Evolutionary conservation across 2,113 vertebrate species (phyloP).

Genomic region (Terrapene triunguis): DNA sequence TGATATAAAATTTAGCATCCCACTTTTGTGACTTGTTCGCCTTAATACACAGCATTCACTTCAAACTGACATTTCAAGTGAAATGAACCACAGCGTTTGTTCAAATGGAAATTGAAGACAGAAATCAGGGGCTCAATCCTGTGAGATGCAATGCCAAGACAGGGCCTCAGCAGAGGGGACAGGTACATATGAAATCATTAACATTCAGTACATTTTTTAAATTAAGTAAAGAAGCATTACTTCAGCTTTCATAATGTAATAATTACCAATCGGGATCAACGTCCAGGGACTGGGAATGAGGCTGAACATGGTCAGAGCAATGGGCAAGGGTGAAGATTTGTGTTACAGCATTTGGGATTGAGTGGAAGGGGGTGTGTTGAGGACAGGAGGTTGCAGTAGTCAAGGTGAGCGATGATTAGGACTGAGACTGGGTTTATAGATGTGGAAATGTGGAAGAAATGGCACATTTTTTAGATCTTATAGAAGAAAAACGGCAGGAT

Average conservation of each 20-base stretch:
- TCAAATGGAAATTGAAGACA: accelerated
- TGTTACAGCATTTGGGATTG: background rate
- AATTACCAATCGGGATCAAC: background rate
- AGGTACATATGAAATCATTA: background rate
- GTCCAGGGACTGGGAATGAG: background rate
- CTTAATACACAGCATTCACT: background rate
- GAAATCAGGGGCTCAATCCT: background rate
- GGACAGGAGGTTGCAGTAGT: background rate
- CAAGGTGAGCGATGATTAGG: background rate
- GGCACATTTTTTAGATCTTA: background rate
- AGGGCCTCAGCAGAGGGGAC: background rate
- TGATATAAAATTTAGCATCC: background rate
- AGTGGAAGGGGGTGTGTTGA: background rate
- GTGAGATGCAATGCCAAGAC: background rate
- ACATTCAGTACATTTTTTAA: background rate
- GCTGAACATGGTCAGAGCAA: background rate
- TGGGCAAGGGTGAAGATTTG: background rate
- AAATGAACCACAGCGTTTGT: background rate
- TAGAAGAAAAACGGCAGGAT: background rate
- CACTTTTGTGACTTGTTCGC: background rate
- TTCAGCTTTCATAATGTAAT: background rate
- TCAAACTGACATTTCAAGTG: background rate
- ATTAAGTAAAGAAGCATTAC: background rate
- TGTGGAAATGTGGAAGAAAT: background rate
- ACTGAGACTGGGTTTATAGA: background rate